phyloP scores from a whole-genome alignment of 1,140 invertebrate species.

The Drosophila pectinifera region DNA sequence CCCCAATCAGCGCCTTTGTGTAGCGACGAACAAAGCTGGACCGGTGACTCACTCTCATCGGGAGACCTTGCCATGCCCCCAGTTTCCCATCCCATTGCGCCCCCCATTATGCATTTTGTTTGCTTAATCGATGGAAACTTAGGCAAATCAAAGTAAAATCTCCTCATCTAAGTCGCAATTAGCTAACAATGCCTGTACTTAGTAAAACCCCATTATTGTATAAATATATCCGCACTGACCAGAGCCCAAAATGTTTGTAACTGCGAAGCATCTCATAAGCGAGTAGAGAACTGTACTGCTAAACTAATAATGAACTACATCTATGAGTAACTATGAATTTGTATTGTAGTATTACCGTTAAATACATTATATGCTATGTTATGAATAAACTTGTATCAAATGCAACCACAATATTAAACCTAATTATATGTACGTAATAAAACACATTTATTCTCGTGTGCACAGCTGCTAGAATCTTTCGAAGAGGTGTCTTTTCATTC shows the following conservation, averaged over 20 bases:
- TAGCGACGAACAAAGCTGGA: not conserved
- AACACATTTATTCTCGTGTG: slow-evolving; percentile 24
- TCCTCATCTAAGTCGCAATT: slow-evolving; percentile 19
- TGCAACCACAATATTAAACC: too few relatives aligned
- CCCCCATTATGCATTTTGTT: slow-evolving; percentile 56
- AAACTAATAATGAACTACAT: slow-evolving; percentile 21
- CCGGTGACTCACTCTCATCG: slow-evolving; percentile 3
- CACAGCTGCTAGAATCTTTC: slow-evolving; percentile 27
- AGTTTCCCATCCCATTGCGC: not conserved
- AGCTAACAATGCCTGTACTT: slow-evolving; percentile 46
- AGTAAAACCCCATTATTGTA: slow-evolving; percentile 21
- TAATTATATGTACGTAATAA: slow-evolving; percentile 20
- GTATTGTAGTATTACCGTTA: slow-evolving; percentile 60
- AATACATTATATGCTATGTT: slow-evolving; percentile 8
- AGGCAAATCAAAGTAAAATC: slow-evolving; percentile 54
- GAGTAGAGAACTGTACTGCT: slow-evolving; percentile 31
- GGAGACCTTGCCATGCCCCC: slow-evolving; percentile 30
- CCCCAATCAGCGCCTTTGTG: slow-evolving; percentile 17
- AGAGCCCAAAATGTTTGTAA: slow-evolving; percentile 17
- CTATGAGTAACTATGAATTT: slow-evolving; percentile 51
- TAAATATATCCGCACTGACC: slow-evolving; percentile 24
- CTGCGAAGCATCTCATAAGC: slow-evolving; percentile 36
- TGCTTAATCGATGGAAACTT: slow-evolving; percentile 69
- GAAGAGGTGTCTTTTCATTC: slow-evolving; percentile 1
- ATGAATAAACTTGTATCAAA: slow-evolving; percentile 31